Base-by-base conservation (phyloP, 2,797 vertebrate genomes). In the Tokudaia muenninki region DNA sequence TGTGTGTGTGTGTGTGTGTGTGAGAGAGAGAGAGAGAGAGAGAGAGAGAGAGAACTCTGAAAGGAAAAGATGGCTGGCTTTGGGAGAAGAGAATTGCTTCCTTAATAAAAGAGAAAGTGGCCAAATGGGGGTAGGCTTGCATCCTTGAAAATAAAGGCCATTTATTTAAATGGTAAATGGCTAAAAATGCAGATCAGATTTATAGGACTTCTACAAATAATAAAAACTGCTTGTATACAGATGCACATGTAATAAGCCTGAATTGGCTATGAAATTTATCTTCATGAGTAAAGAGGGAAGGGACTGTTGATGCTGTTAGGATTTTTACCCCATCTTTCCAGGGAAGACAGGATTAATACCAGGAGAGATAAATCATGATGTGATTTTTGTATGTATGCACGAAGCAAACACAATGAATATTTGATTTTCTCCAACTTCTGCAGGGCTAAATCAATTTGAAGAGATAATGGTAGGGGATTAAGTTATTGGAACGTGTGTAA, bases 381-480 rank as follows among this genome's bases (percentile, higher is more conserved):
- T 97, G 96, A 97, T 97, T 98, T 97, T 98, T 97, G 92, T 97
- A 95, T 92, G 93, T 95, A 96, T 96, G 96, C 81, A 97, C 87
- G 97, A 95, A 97, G 84, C 94, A 95, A 97, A 96, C 83, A 97
- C 97, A 95, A 96, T 97, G 97, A 98, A 97, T 98, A 97, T 97
- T 97, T 98, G 97, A 98, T 98, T 97, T 97, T 96, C 97, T 97
- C 96, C 87, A 96, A 97, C 96, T 97, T 98, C 95, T 97, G 95
- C 87, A 95, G 97, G 87, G 97, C 97, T 98, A 97, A 98, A 97
- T 98, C 98, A 97, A 97, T 98, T 98, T 97, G 96, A 97, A 96
- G 97, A 96, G 96, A 98, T 97, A 98, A 98, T 96, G 95, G 96
- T 95, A 87, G 95, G 95, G 94, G 96, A 98, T 98, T 98, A 98